These are phyloP conservation scores for Syngnathus scovelli DNA, from an alignment of 2,113 vertebrate species.

Conservation along the genomic window DNA sequence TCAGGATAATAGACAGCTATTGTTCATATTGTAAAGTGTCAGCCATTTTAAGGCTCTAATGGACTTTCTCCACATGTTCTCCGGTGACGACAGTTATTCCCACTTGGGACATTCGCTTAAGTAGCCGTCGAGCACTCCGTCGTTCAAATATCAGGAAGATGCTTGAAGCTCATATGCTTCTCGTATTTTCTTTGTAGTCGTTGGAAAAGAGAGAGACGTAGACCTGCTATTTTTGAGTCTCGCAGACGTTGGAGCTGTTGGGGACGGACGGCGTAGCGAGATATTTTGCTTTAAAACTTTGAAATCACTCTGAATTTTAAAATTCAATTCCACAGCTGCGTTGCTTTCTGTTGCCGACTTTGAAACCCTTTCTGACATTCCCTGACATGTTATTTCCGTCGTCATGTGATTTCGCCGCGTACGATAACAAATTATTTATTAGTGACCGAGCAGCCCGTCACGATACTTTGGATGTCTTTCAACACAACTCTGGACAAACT, in stretches of 20 bases:
- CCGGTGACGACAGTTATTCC: background rate
- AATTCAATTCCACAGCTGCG: background rate
- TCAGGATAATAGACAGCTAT: background rate
- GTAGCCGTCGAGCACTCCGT: background rate
- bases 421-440: slow-evolving; percentile 11
- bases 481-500: slow-evolving; percentile 12
- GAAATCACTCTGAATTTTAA: background rate
- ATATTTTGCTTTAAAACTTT: background rate
- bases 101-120: background rate
- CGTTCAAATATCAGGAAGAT: background rate
- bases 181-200: background rate
- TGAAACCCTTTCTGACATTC: background rate
- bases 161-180: background rate
- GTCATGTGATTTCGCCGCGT: background rate
- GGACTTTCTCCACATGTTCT: background rate
- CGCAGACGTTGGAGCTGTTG: background rate
- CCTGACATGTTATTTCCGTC: background rate
- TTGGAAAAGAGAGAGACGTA: background rate
- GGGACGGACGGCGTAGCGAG: background rate
- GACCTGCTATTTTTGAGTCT: background rate
- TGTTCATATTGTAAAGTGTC: background rate
- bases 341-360: background rate
- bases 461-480: slow-evolving; percentile 26
- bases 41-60: slow-evolving; percentile 1
- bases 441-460: slow-evolving; percentile 7